These are phyloP conservation scores for Poecile atricapillus DNA, from an alignment of 2,113 vertebrate genomes.

Conservation along the genomic window DNA sequence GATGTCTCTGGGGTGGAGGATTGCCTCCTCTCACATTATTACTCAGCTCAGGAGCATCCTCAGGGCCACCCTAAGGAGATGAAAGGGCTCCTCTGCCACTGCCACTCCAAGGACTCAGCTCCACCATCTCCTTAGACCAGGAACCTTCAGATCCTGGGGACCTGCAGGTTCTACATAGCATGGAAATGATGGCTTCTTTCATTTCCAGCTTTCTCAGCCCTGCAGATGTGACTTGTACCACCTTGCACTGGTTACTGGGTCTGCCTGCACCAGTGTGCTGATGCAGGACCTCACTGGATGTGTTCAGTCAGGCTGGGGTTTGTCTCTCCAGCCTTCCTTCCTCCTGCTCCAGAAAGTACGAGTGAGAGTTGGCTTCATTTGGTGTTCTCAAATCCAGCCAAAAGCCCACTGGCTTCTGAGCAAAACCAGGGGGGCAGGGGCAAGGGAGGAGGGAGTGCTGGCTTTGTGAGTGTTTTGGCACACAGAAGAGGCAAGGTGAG, in stretches of 20 bases:
- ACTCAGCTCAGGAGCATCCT: neutral
- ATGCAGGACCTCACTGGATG: rapidly evolving
- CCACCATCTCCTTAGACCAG: neutral
- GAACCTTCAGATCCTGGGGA: neutral
- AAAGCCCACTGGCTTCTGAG: neutral
- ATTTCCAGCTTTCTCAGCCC: neutral
- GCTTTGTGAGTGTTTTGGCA: rapidly evolving
- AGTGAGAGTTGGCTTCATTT: neutral
- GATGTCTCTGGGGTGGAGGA: neutral
- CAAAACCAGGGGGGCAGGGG: neutral
- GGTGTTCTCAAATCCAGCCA: neutral
- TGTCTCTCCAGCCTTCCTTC: neutral
- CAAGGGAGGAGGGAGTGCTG: rapidly evolving
- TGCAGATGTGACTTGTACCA: rapidly evolving
- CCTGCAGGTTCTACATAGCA: rapidly evolving
- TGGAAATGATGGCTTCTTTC: neutral
- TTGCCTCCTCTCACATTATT: neutral
- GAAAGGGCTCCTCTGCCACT: neutral
- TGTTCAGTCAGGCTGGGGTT: rapidly evolving
- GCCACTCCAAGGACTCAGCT: neutral
- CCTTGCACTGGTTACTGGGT: too few relatives aligned
- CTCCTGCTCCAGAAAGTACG: neutral
- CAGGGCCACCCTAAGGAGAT: neutral
- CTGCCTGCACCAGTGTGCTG: neutral
- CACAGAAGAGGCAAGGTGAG: rapidly evolving